phyloP scores from a whole-genome alignment of 2,797 vertebrate genomes.

The Carcharodon carcharias region DNA sequence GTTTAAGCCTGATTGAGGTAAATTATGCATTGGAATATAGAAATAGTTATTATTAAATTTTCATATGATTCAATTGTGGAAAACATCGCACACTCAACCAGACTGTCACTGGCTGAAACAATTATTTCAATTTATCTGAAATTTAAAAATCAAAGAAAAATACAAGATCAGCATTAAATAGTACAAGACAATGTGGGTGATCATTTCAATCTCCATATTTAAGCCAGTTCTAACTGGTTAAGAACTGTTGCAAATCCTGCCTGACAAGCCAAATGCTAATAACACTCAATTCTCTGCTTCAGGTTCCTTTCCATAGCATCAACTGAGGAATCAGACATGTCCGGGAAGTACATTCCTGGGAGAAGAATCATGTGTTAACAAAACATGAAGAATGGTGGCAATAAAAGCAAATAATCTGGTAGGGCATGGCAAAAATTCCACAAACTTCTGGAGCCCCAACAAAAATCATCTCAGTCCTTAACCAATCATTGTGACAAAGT shows the following conservation, averaged over 20 bases:
- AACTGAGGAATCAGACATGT: neutral
- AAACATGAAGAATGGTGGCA: neutral
- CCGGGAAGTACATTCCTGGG: neutral
- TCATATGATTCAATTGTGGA: neutral
- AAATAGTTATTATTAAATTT: neutral
- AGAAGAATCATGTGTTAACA: neutral
- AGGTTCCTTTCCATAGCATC: neutral
- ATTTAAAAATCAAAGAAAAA: neutral
- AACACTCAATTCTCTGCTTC: neutral
- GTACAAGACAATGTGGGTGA: neutral
- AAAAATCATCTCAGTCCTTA: neutral
- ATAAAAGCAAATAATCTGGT: neutral
- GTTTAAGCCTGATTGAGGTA: neutral
- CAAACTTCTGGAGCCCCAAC: neutral
- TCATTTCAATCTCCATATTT: neutral
- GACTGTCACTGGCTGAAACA: neutral
- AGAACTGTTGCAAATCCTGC: neutral
- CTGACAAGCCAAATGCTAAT: too few relatives aligned
- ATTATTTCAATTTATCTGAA: neutral
- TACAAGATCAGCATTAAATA: neutral
- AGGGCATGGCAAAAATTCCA: neutral
- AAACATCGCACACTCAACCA: neutral
- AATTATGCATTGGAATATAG: neutral
- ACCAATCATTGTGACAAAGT: neutral
- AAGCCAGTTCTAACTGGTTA: neutral